A percentile compares a stretch with the other conserved stretches of the same genome.
phyloP scores from a whole-genome alignment of 2,888 invertebrate species.

The Cybosia mesomella region DNA sequence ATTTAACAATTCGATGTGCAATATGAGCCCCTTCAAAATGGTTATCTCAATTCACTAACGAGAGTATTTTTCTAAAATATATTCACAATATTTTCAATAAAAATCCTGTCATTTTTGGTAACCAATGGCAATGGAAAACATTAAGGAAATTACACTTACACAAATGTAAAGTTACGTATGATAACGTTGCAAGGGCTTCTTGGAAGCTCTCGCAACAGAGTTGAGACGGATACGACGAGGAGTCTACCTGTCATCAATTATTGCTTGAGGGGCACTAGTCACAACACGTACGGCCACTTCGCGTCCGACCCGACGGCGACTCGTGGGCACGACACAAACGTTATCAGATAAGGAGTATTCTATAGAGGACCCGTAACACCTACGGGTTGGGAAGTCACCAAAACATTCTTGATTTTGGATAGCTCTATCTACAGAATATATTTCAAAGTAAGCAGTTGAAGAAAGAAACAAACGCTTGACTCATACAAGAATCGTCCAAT shows the following conservation, averaged over 20 bases:
- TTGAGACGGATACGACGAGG: slow-evolving; percentile 72
- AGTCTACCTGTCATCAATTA: slow-evolving; percentile 65
- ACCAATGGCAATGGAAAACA: slow-evolving; percentile 85
- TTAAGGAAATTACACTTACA: slow-evolving; percentile 78
- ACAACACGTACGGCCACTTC: slow-evolving; percentile 34
- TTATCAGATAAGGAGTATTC: slow-evolving; percentile 59
- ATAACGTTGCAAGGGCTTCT: slow-evolving; percentile 69
- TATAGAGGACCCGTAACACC: slow-evolving; percentile 10
- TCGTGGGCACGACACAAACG: slow-evolving; percentile 53
- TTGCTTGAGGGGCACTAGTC: slow-evolving; percentile 79
- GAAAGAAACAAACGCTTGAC: neutral
- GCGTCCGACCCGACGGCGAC: slow-evolving; percentile 39
- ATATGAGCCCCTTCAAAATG: slow-evolving; percentile 74
- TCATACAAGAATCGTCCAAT: neutral
- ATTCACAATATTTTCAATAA: slow-evolving; percentile 83
- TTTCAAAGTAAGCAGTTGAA: neutral
- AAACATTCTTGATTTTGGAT: neutral
- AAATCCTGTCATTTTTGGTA: slow-evolving; percentile 87
- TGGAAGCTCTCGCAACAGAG: slow-evolving; percentile 70
- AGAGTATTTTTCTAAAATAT: slow-evolving; percentile 82
- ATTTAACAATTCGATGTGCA: slow-evolving; percentile 85
- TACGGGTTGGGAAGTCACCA: neutral
- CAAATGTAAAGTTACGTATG: slow-evolving; percentile 82
- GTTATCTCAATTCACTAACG: slow-evolving; percentile 76
- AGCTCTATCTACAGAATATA: neutral